phyloP scores from a whole-genome alignment of 2,113 vertebrate species.

The Peromyscus californicus region DNA sequence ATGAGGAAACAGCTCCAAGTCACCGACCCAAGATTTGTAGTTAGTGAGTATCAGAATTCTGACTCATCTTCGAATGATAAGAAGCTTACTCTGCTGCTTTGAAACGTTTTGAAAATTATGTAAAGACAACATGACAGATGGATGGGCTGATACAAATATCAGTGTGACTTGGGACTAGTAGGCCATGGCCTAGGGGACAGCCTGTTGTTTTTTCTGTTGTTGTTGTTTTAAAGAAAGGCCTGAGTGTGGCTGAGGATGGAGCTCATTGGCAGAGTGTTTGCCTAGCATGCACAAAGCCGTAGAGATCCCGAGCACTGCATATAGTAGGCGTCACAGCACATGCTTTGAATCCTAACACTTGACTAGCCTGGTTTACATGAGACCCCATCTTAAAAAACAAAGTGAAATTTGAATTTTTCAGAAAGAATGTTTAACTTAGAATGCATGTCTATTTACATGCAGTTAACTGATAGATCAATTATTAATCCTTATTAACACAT shows the following conservation, averaged over 20 bases:
- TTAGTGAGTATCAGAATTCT: neutral
- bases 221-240: neutral
- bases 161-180: neutral
- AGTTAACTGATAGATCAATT: neutral
- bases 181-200: neutral
- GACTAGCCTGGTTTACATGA: neutral
- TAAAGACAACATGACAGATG: slow-evolving; percentile 29
- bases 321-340: neutral
- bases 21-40: neutral
- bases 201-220: neutral
- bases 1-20: neutral
- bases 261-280: neutral
- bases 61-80: neutral
- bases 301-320: too few relatives aligned
- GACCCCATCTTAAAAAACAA: neutral
- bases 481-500: slow-evolving; percentile 40
- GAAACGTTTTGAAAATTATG: slow-evolving; percentile 11
- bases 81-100: slow-evolving; percentile 18
- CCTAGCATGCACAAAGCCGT: neutral
- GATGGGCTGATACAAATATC: slow-evolving; percentile 17
- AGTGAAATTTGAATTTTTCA: neutral
- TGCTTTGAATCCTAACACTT: neutral
- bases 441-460: neutral
- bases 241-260: neutral
- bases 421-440: slow-evolving; percentile 24